Evolutionary conservation across 2,113 vertebrate species (phyloP), one percentile per base, ranked within the genome.

Genomic region (Phocoena sinus): DNA sequence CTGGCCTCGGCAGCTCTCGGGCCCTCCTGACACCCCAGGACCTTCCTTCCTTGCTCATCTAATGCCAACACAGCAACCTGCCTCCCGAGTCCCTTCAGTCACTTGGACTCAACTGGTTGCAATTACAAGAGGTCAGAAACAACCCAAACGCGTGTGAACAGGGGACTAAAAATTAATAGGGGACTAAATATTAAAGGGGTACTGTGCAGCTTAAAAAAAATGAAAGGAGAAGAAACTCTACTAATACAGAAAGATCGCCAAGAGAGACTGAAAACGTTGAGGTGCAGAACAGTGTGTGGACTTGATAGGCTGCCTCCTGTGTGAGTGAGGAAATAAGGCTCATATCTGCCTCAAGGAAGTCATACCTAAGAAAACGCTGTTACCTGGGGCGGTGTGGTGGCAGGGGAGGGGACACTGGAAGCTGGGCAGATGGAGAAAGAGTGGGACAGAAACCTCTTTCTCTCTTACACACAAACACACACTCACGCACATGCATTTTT

Each of bases 1-100:
- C 50, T 76, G 47, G 15, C 60, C 60, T 63, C 21, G 0, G 47
- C 38, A 44, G 80, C 79, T 68, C 36, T 31, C 8, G 31, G 89
- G 63, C 68, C 76, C 80, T 67, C 74, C 10, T 5, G 62, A 94
- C 28, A 67, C 65, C 87, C 93, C 50, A n/a, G 70, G 60, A 31
- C 33, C 28, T 56, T 36, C 86, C 44, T 83, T 81, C 71, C 80
- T n/a, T 83, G 76, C 93, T 81, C 41, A 94, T 76, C 95, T 93
- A 91, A 88, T 44, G 92, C 92, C 82, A 91, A 76, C 91, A 77
- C 33, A 53, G 77, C 44, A 38, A 70, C 41, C 87, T 88, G 76
- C 33, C 74, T 77, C 74, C 93, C 56, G 68, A 11, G 0, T 26
- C 76, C 89, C 76, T 92, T 58, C 95, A 92, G 50, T 93, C 33